Evolutionary conservation across 2,797 vertebrate genomes (phyloP).

Genomic region (Pyrrhura leucotis): DNA sequence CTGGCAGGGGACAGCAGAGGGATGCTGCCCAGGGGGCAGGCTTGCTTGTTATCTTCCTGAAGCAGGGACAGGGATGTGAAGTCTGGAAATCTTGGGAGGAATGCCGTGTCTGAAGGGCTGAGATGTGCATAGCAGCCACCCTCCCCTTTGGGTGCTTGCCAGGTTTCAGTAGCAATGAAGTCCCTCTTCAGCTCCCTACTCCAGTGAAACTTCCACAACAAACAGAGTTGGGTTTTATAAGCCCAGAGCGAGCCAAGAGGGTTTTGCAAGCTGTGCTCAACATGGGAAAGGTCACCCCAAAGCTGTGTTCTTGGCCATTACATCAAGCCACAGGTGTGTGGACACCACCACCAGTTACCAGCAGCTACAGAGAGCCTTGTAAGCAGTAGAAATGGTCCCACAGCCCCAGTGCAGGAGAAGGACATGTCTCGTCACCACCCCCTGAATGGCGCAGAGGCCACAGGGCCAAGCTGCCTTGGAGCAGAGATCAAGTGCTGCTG

Average conservation of each 20-base stretch:
- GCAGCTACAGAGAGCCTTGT: not conserved
- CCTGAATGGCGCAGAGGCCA: fast-evolving
- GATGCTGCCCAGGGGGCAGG: not conserved
- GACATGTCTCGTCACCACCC: fast-evolving
- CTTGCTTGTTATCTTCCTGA: not conserved
- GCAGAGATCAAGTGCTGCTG: not conserved
- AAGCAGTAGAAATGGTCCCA: fast-evolving
- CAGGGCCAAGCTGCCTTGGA: fast-evolving
- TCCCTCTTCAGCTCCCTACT: not conserved
- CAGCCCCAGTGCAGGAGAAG: not conserved
- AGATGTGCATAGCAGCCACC: not conserved
- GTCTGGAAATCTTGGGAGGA: not conserved
- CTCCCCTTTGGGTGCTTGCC: not conserved
- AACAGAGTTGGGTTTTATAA: not conserved
- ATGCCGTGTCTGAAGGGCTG: not conserved
- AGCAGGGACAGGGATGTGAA: not conserved
- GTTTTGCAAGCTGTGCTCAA: not conserved
- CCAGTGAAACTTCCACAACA: not conserved
- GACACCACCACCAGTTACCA: not conserved
- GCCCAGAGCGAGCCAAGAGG: not conserved
- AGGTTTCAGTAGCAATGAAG: not conserved
- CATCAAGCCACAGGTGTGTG: not conserved
- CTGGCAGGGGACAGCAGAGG: not conserved
- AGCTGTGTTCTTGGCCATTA: not conserved
- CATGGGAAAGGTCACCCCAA: not conserved